Base-by-base conservation (phyloP, 2,797 vertebrate genomes). In the Buphagus erythrorhynchus region DNA sequence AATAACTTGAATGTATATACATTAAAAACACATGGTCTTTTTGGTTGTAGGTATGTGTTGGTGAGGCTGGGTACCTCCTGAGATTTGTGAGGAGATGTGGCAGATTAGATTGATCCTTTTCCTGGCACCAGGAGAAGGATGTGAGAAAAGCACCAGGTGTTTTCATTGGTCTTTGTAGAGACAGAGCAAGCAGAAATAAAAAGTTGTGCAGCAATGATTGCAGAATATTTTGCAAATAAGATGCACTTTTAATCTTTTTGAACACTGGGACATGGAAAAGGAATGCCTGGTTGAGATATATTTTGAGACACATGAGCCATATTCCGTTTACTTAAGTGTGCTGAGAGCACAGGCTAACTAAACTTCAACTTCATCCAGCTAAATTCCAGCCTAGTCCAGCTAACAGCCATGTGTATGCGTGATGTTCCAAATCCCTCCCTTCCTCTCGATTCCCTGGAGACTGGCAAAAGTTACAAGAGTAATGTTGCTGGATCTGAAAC, bases 11-110 rank as follows among this genome's bases (percentile, higher is more conserved):
- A 90, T 62, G 25, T 38, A 43, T 71, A 48, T 33, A 76, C 58
- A 92, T 94, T 88, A 73, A 95, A 97, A 94, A 81, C 90, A 88
- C 68, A 48, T 31, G 77, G 48, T 52, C 48, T 86, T 94, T 74
- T 92, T 89, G 59, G 31, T 48, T 73, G 33, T 17, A 83, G 58
- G 43, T 84, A 46, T 67, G 73, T 68, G 43, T 26, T 84, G 77
- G 71, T 86, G 58, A 68, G 72, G 52, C 57, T 91, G 58, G 19
- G 29, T 58, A 52, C 21, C 57, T 91, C 79, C 82, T 75, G 90
- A 77, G 65, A 38, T 85, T 74, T 88, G 38, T 78, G 66, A 89
- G 69, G 55, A 74, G 31, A 61, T 57, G n/a, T 61, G 75, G 51
- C 71, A 86, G 78, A 71, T 74, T 45, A 65, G 14, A 77, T 68